Evolutionary conservation across 1,140 invertebrate genomes (phyloP).

Genomic region (Chionoecetes opilio): DNA sequence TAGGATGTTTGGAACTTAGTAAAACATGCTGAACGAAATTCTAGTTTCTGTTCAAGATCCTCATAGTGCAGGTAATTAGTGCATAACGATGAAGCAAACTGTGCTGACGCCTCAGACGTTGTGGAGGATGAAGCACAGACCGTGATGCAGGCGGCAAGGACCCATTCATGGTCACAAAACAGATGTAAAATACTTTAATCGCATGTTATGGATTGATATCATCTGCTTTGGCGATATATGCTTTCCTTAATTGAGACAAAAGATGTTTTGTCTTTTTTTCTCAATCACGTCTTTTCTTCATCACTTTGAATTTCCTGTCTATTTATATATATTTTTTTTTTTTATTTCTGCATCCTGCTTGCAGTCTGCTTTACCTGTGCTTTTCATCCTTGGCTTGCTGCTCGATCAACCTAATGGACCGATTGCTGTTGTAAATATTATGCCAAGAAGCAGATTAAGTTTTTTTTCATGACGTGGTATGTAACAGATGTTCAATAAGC

Average conservation of each 20-base stretch:
- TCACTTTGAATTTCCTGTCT: conserved; percentile 2
- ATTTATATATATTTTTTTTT: background rate
- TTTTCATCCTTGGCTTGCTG: no score
- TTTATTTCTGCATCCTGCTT: no score
- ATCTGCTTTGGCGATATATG: background rate
- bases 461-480: no score
- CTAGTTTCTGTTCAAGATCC: conserved; percentile 81
- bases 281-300: background rate
- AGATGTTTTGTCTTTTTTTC: background rate
- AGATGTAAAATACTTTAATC: background rate
- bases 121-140: background rate
- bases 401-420: no score
- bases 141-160: background rate
- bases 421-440: no score
- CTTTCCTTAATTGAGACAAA: background rate
- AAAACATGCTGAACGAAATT: conserved; percentile 72
- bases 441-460: no score
- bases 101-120: background rate
- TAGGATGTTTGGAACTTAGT: conserved; percentile 79
- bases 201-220: conserved; percentile 3
- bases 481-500: no score
- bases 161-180: background rate
- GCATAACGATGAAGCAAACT: background rate
- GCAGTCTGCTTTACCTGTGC: no score
- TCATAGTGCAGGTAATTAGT: conserved; percentile 63